A percentile compares a stretch with the other conserved stretches of the same genome.
Conservation (phyloP, 2,888 invertebrate genomes). For the Anoplius nigerrimus region DNA sequence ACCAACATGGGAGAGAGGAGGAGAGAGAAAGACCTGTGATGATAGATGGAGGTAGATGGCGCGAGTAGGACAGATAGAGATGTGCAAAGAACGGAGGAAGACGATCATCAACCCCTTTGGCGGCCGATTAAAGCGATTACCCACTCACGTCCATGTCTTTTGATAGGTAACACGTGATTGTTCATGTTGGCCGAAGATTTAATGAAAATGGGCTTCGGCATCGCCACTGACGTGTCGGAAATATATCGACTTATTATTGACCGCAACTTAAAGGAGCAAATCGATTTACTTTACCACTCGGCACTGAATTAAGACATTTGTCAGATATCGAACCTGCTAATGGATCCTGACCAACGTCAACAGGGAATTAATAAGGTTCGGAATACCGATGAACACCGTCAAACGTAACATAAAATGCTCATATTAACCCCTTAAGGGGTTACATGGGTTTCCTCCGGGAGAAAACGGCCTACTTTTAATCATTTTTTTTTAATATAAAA, state of each 20-base stretch:
- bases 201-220: slow-evolving; percentile 35
- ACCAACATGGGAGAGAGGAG: not conserved
- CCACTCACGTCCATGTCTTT: slow-evolving; percentile 11
- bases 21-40: not conserved
- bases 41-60: slow-evolving; percentile 4
- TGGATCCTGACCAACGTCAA: not conserved
- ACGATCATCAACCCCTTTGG: slow-evolving; percentile 12
- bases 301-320: slow-evolving; percentile 48
- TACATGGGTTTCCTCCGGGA: too few relatives aligned
- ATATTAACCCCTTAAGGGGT: too few relatives aligned
- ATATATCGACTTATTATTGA: slow-evolving; percentile 37
- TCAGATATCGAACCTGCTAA: slow-evolving; percentile 1
- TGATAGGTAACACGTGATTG: slow-evolving; percentile 3
- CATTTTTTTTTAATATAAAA: too few relatives aligned
- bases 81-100: slow-evolving; percentile 7
- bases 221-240: slow-evolving; percentile 12
- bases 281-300: slow-evolving; percentile 51
- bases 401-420: too few relatives aligned
- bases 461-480: too few relatives aligned
- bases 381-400: too few relatives aligned
- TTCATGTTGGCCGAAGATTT: slow-evolving; percentile 16
- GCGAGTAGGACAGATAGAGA: not conserved
- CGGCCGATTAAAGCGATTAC: slow-evolving; percentile 29
- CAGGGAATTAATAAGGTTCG: slow-evolving; percentile 41
- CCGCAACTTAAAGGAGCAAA: slow-evolving; percentile 47